A percentile compares a stretch with the other conserved stretches of the same genome.
phyloP scores from a whole-genome alignment of 1,140 invertebrate species.

The Danaus plexippus region DNA sequence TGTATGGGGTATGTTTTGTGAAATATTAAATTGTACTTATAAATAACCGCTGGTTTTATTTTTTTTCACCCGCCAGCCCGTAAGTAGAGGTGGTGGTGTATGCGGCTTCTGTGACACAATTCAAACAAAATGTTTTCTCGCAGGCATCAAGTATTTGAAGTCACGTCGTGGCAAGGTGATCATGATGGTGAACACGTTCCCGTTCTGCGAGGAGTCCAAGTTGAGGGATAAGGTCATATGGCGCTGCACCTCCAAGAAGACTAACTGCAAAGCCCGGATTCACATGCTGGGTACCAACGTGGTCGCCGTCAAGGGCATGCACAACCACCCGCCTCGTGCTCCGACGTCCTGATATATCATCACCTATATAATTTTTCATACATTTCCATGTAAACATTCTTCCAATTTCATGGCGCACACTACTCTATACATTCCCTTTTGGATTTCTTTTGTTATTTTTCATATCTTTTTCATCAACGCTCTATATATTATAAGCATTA shows the following conservation, averaged over 20 bases:
- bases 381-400: no score
- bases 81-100: slow-evolving; percentile 24
- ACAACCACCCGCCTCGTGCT: slow-evolving; percentile 62
- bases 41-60: slow-evolving; percentile 63
- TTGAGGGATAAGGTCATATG: slow-evolving; percentile 69
- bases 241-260: slow-evolving; percentile 71
- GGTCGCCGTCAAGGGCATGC: slow-evolving; percentile 66
- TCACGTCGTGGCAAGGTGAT: slow-evolving; percentile 69
- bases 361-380: neutral
- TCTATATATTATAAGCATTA: no score
- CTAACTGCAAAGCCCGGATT: slow-evolving; percentile 67
- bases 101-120: slow-evolving; percentile 27
- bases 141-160: slow-evolving; percentile 69
- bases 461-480: no score
- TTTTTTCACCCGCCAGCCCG: slow-evolving; percentile 3
- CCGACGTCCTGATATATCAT: slow-evolving; percentile 22
- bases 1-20: slow-evolving; percentile 70
- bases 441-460: no score
- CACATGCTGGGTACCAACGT: slow-evolving; percentile 66
- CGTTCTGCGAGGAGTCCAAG: slow-evolving; percentile 70
- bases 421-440: no score
- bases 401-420: no score
- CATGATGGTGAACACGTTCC: slow-evolving; percentile 71
- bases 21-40: slow-evolving; percentile 71
- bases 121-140: slow-evolving; percentile 35